Base-by-base conservation (phyloP, 2,888 invertebrate species). In the Theodoxus fluviatilis region DNA sequence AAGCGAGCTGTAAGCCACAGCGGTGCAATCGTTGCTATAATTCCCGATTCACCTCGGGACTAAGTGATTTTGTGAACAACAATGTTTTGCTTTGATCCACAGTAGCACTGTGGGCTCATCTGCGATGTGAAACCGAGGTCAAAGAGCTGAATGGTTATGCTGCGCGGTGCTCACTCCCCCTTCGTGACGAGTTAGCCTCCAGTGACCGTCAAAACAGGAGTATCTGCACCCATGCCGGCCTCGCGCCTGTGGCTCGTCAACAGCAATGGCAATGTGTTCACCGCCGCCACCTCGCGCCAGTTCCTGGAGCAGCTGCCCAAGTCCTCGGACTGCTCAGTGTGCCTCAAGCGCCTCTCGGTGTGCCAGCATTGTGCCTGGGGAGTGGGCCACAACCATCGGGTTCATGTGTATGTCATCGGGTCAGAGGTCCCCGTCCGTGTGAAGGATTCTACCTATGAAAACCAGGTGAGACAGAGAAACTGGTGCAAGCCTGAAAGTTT, bases 401-500 rank as follows among this genome's bases (percentile, higher is more conserved):
- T 95, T 68, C 96, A 96, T 85, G 92, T 96, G 1, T 95, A 94
- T 83, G 94, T 96, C 6, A 94, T 94, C 84, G 93, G 94, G 0
- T 89, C 94, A 71, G 96, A 96, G 87, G 92, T 96, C 79, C 95
- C 96, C 0, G 96, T 96, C 76, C 89, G 95, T 75, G 93, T 95
- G 0, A 92, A 93, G 85, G 96, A 96, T 87, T 94, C 94, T 85
- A 92, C 94, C 0, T 96, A 93, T 85, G 96, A 96, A 88, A 96
- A 96, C 87, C 94, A 96, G 89, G 92, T 92, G 86, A 77, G 59
- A 18, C 33, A 15, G 15, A 31, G 12, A 7, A n/a, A n/a, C n/a
- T n/a, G n/a, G n/a, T n/a, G n/a, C n/a, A n/a, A n/a, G n/a, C n/a
- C n/a, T n/a, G n/a, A n/a, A n/a, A n/a, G n/a, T n/a, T n/a, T n/a